Percentiles rank a stretch among this genome's conserved stretches.
Evolutionary conservation across 2,888 invertebrate species (phyloP).

Genomic region (Tupiocoris notatus): DNA sequence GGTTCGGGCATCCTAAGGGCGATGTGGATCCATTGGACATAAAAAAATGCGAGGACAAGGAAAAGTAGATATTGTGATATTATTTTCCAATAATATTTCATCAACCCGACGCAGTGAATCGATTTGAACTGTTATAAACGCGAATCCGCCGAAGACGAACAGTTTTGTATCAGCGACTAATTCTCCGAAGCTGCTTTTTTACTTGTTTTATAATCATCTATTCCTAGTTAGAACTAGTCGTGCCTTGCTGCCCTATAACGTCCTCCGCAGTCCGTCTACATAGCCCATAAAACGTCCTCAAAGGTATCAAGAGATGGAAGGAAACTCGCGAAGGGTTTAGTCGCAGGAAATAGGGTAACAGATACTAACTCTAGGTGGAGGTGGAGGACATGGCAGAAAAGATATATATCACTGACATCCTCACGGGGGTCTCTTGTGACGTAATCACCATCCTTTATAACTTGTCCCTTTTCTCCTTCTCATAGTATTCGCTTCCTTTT

Average conservation of each 20-base stretch:
- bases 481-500: constrained; percentile 9
- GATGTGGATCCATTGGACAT: too few relatives aligned
- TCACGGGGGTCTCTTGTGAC: constrained; percentile 42
- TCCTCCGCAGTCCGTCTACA: neutral
- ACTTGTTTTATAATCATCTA: too few relatives aligned
- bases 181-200: too few relatives aligned
- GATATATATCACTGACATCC: constrained; percentile 43
- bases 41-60: too few relatives aligned
- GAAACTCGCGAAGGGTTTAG: neutral
- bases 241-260: neutral
- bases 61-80: too few relatives aligned
- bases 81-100: too few relatives aligned
- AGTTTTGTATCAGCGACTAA: too few relatives aligned
- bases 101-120: too few relatives aligned
- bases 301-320: neutral
- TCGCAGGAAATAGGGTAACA: neutral
- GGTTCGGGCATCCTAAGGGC: too few relatives aligned
- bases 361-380: neutral
- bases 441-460: constrained; percentile 44
- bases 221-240: neutral
- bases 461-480: constrained; percentile 21
- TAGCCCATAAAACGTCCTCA: neutral
- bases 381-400: neutral
- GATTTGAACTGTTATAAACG: too few relatives aligned
- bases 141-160: too few relatives aligned